phyloP scores from a whole-genome alignment of 2,888 invertebrate genomes.

The Diabrotica balteata region DNA sequence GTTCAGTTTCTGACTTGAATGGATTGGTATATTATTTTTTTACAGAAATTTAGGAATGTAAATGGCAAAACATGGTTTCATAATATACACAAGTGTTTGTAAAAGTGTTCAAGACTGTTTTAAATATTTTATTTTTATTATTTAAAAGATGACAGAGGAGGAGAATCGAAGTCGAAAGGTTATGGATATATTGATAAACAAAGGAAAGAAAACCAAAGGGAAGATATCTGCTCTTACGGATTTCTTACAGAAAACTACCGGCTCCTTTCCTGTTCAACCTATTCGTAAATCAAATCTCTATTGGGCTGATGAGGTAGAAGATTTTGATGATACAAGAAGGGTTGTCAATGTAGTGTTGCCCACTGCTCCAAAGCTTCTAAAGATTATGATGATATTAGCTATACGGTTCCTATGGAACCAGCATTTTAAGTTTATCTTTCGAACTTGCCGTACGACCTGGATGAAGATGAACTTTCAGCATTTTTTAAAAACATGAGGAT shows the following conservation, averaged over 20 bases:
- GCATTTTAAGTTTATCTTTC: slow-evolving; percentile 91
- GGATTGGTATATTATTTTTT: no score
- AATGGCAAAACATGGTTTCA: no score
- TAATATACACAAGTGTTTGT: no score
- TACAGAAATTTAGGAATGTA: no score
- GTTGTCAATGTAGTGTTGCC: slow-evolving; percentile 75
- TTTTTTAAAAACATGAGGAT: slow-evolving; percentile 83
- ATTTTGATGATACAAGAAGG: slow-evolving; percentile 61
- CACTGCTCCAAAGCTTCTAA: slow-evolving; percentile 92
- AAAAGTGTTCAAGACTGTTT: no score
- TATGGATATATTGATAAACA: no score
- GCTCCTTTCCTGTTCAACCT: slow-evolving; percentile 63
- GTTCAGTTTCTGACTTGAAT: no score
- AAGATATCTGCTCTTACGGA: slow-evolving; percentile 81
- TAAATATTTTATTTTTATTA: no score
- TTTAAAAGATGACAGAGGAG: no score
- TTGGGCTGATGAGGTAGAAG: slow-evolving; percentile 87
- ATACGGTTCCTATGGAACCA: slow-evolving; percentile 81
- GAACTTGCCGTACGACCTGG: slow-evolving; percentile 91
- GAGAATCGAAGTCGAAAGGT: no score
- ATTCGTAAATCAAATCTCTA: slow-evolving; percentile 64
- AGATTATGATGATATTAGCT: slow-evolving; percentile 83
- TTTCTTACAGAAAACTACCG: slow-evolving; percentile 76
- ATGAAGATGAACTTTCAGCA: slow-evolving; percentile 81
- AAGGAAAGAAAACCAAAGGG: slow-evolving; percentile 86